Evolutionary conservation across 2,888 invertebrate species (phyloP), one percentile per base, ranked within the genome.

Genomic region (Epiblema foenella): DNA sequence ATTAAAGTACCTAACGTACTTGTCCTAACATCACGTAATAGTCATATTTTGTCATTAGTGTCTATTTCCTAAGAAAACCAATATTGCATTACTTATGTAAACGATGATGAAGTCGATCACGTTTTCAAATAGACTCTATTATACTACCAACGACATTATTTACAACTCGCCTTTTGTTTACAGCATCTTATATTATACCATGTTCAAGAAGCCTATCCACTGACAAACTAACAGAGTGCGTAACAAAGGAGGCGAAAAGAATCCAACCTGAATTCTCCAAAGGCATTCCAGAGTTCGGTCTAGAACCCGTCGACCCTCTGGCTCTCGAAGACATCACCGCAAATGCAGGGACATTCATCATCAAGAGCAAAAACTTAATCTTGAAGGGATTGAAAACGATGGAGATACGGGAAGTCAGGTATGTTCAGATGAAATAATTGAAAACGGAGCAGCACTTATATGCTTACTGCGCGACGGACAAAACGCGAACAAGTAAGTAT

Each of bases 261-360:
- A 65, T 69, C 15, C 70, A 73, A 18, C 56, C 72, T 1, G 58
- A 60, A 7, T 76, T 77, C 56, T 73, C 69, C 0, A 70, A 76
- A 46, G 78, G 78, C 5, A 54, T 77, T 1, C 77, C 78, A 1
- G 76, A 77, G 39, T 67, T 75, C 2, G 69, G 63, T 10, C 33
- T 77, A 0, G 77, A 78, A 17, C 69, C 74, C 3, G 24, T 77
- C 42, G 78, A 78, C 33, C 78, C 78, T 1, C 51, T 78, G 20
- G 52, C 66, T 0, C 68, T 78, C 0, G 68, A 69, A 1, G 73
- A 77, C 29, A 63, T 78, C 37, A 29, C 59, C 0, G 75, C 77
- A 0, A 74, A 66, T 5, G 73, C 77, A 49, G 77, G 77, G 0
- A 75, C 74, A 10, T 77, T 78, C 60, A 64, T 33, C 15, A 68